Base-by-base conservation (phyloP, 2,113 vertebrate species). In the Rhabdornis inornatus region DNA sequence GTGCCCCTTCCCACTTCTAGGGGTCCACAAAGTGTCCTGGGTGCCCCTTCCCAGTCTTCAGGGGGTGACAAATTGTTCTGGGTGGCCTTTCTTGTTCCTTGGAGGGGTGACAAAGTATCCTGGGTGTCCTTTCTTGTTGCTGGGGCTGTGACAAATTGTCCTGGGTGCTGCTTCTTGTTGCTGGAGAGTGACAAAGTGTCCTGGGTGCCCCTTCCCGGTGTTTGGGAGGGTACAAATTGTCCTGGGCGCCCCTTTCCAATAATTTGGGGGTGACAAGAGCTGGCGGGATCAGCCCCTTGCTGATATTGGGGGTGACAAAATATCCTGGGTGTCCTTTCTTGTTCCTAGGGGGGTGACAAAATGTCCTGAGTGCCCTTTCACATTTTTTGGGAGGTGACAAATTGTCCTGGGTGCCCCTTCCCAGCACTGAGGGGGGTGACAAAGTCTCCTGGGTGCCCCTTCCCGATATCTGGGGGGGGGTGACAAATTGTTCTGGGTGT, bases 241-340 rank as follows among this genome's bases (percentile, higher is more conserved):
- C 45, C 45, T 47, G 21, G 45, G 45, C 13, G 45, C 2, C 45
- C 21, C 21, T 47, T 47, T 7, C 21, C 11, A 5, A 47, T 18
- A 0, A 1, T 6, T 7, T 4, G 21, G 20, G 5, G 33, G 17
- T 74, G 68, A n/a, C 9, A 68, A n/a, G n/a, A n/a, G n/a, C n/a
- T n/a, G n/a, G n/a, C n/a, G n/a, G n/a, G n/a, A n/a, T n/a, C n/a
- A n/a, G n/a, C n/a, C n/a, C n/a, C n/a, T n/a, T n/a, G n/a, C n/a
- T n/a, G 39, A 0, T 44, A 2, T 5, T 5, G 24, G 14, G 30
- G 30, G n/a, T 47, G 11, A 47, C 12, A 68, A 4, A 10, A 0
- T 35, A 17, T 7, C 49, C 27, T 70, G 35, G 35, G 27, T 47
- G 50, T 3, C 37, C 30, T 15, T 25, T 24, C 28, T 25, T 25